Evolutionary conservation across 2,888 invertebrate genomes (phyloP).

Genomic region (Sympetrum striolatum): DNA sequence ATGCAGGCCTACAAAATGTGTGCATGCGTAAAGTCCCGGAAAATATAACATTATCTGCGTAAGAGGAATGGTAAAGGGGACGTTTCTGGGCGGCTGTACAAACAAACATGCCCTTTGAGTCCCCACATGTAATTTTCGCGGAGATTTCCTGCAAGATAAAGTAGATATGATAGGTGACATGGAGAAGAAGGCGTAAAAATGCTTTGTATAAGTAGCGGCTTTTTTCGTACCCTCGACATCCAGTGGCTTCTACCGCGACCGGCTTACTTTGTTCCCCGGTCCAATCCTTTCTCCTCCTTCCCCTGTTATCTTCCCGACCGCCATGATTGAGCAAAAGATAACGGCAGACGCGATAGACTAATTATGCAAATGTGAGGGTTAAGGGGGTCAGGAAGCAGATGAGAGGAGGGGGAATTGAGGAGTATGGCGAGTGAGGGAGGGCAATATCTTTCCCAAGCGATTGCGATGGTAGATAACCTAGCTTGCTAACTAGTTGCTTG

Average conservation of each 20-base stretch:
- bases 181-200: too few species aligned
- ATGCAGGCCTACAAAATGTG: too few species aligned
- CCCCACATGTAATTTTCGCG: too few species aligned
- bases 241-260: not conserved
- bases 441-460: not conserved
- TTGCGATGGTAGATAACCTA: not conserved
- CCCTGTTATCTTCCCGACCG: not conserved
- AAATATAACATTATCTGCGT: too few species aligned
- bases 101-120: too few species aligned
- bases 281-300: not conserved
- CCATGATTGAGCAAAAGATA: not conserved
- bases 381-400: not conserved
- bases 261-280: not conserved
- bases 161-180: too few species aligned
- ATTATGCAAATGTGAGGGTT: constrained; percentile 16
- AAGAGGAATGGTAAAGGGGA: too few species aligned
- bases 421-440: not conserved
- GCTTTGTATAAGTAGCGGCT: too few species aligned
- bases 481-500: not conserved
- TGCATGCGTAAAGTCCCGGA: too few species aligned
- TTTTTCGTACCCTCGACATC: too few species aligned
- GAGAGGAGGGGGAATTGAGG: not conserved
- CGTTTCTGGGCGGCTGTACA: too few species aligned
- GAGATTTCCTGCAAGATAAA: too few species aligned
- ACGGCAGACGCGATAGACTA: constrained; percentile 27